phyloP scores from a whole-genome alignment of 2,113 vertebrate species.

The Sitta europaea region DNA sequence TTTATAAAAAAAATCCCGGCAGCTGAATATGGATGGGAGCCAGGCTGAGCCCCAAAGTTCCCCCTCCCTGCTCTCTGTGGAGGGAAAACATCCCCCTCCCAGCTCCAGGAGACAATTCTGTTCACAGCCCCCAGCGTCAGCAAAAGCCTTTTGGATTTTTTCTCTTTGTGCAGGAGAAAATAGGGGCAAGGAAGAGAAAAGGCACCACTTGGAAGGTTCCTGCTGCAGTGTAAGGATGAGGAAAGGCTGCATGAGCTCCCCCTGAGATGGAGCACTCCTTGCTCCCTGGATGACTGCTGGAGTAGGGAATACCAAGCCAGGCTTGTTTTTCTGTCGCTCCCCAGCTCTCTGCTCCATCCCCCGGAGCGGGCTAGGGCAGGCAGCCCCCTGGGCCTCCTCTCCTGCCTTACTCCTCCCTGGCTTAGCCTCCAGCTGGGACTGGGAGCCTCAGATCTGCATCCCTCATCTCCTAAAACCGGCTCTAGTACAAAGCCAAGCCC shows the following conservation, averaged over 20 bases:
- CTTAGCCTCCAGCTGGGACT: background rate
- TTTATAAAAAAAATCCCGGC: background rate
- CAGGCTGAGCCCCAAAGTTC: background rate
- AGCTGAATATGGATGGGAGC: background rate
- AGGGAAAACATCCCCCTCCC: background rate
- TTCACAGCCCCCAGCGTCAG: background rate
- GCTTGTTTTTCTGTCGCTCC: background rate
- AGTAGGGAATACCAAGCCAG: background rate
- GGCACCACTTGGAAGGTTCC: background rate
- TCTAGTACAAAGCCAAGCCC: slow-evolving; percentile 38
- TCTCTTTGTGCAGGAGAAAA: background rate
- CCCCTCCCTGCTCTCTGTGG: background rate
- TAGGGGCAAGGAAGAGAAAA: background rate
- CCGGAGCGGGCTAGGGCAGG: fast-evolving
- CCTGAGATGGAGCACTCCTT: background rate
- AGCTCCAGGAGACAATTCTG: background rate
- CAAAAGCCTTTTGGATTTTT: background rate
- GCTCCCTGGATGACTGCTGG: background rate
- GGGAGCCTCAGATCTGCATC: background rate
- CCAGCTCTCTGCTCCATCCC: background rate
- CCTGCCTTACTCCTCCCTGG: background rate
- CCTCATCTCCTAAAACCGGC: background rate
- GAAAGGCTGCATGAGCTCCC: background rate
- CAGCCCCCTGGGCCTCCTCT: background rate
- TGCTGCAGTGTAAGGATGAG: background rate